phyloP scores from a whole-genome alignment of 2,113 vertebrate species.

The Lasiurus cinereus region DNA sequence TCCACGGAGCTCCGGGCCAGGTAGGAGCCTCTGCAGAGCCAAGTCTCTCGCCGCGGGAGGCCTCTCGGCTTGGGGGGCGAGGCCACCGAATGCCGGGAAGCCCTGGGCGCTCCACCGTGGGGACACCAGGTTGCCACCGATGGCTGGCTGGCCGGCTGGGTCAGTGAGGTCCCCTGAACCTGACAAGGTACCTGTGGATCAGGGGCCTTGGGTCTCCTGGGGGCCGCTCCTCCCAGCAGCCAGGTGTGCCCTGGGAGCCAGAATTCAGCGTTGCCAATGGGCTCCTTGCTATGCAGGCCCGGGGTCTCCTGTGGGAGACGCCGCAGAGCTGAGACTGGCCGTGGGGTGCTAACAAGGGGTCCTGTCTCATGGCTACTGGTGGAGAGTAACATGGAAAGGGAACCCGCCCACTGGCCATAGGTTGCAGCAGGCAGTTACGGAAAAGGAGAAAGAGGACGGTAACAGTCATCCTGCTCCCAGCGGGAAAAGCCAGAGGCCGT shows the following conservation, averaged over 20 bases:
- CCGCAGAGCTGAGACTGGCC: slow-evolving; percentile 44
- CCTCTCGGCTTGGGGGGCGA: background rate
- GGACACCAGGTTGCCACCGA: background rate
- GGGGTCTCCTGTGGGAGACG: slow-evolving; percentile 43
- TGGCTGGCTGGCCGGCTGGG: no score
- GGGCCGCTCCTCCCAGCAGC: background rate
- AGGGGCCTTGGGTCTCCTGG: background rate
- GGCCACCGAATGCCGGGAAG: background rate
- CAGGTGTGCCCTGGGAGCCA: background rate
- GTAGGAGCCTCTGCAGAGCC: accelerated
- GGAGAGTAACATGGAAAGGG: accelerated
- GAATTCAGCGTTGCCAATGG: accelerated
- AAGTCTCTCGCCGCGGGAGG: accelerated
- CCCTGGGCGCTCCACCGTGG: accelerated
- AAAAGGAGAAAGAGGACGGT: background rate
- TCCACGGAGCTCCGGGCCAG: accelerated
- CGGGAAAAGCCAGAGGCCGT: slow-evolving; percentile 57
- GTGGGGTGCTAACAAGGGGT: background rate
- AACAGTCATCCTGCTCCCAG: slow-evolving; percentile 71
- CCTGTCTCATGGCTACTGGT: accelerated
- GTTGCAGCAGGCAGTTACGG: slow-evolving; percentile 38
- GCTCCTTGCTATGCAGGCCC: slow-evolving; percentile 11
- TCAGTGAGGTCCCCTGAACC: background rate
- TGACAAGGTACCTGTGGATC: accelerated
- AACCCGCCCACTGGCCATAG: accelerated